Conservation (phyloP, 2,113 vertebrate species). For the Pseudorectes ferrugineus region DNA sequence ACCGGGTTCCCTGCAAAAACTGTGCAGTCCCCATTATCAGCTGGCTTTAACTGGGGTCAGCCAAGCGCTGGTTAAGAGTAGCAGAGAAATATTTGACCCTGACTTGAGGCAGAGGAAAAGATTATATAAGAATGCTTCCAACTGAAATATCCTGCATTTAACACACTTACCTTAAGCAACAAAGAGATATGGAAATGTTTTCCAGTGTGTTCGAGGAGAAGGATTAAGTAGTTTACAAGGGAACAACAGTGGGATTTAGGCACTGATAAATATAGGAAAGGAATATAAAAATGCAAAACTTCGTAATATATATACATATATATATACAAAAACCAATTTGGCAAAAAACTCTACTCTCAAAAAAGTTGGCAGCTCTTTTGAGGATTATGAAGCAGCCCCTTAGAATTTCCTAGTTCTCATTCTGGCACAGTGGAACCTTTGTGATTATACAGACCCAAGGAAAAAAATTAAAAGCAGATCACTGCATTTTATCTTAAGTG, state of each 20-base stretch:
- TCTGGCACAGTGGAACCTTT: background rate
- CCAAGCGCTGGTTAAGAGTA: background rate
- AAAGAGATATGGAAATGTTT: background rate
- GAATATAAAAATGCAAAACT: background rate
- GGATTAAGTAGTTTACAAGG: background rate
- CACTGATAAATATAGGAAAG: background rate
- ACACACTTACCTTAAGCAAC: background rate
- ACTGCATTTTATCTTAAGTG: background rate
- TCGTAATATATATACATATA: background rate
- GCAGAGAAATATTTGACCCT: constrained; percentile 30
- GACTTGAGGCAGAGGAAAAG: background rate
- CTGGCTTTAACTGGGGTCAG: background rate
- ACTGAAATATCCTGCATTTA: background rate
- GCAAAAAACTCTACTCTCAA: background rate
- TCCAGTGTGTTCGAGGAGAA: background rate
- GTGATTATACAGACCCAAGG: background rate
- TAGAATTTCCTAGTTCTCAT: background rate
- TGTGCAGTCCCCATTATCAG: background rate
- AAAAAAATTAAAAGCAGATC: background rate
- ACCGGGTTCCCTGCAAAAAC: background rate
- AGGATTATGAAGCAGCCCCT: background rate
- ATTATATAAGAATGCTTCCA: constrained; percentile 15
- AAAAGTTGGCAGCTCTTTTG: background rate
- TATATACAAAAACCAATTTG: background rate
- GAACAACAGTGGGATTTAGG: background rate